These are phyloP conservation scores for Illadopsis cleaveri DNA, from an alignment of 2,113 vertebrate species.

Conservation along the genomic window DNA sequence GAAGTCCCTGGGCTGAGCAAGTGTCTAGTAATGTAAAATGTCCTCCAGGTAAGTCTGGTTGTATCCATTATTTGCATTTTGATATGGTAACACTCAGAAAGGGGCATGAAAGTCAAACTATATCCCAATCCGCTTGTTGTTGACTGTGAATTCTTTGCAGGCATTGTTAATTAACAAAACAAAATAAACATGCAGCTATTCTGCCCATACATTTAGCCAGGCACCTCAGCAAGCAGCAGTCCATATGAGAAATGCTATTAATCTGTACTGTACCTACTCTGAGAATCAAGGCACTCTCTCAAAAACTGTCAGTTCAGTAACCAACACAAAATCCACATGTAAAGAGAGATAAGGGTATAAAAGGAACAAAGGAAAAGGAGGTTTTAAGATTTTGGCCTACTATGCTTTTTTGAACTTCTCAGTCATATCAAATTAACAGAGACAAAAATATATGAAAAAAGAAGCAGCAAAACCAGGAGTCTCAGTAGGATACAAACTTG, in stretches of 20 bases:
- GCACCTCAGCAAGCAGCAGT: background rate
- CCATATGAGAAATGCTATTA: background rate
- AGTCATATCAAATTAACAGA: background rate
- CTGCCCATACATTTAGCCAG: background rate
- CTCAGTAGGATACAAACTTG: background rate
- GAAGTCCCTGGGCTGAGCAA: background rate
- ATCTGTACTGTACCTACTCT: background rate
- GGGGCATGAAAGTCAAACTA: background rate
- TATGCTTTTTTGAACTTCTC: background rate
- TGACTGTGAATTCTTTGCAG: background rate
- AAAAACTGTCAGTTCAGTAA: background rate
- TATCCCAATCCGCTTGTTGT: background rate
- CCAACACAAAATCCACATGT: background rate
- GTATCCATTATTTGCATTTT: background rate
- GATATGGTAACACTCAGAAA: background rate
- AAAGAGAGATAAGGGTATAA: background rate
- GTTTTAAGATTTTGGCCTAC: background rate
- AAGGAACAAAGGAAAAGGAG: background rate
- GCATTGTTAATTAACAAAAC: background rate
- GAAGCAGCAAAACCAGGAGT: background rate
- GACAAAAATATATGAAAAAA: background rate
- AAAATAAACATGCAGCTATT: background rate
- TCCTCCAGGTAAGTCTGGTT: background rate
- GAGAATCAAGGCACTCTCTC: background rate
- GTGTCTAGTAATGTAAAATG: background rate